These are phyloP conservation scores for Mechanitis messenoides DNA, from an alignment of 2,888 invertebrate species.

Conservation along the genomic window DNA sequence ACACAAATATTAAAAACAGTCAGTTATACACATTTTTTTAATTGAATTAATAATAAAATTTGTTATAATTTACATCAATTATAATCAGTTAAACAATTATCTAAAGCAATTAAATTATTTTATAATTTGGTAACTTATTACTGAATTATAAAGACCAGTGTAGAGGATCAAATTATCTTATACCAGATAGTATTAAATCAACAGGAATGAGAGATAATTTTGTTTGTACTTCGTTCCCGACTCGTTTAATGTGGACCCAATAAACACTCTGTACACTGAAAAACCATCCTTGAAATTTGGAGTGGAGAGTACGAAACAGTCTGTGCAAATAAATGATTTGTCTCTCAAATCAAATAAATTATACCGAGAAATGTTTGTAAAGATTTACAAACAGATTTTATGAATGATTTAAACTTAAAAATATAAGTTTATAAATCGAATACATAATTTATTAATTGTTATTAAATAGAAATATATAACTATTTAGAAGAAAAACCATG, in stretches of 20 bases:
- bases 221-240: conserved; percentile 43
- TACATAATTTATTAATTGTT: neutral
- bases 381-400: conserved; percentile 32
- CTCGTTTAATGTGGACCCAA: conserved; percentile 42
- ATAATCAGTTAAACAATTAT: no score
- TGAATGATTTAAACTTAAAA: neutral
- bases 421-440: neutral
- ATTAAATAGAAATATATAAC: neutral
- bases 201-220: conserved; percentile 41
- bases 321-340: conserved; percentile 24
- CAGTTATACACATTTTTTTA: no score
- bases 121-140: neutral
- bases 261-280: conserved; percentile 44
- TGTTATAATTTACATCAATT: no score
- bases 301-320: conserved; percentile 42
- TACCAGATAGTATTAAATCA: conserved; percentile 34
- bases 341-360: conserved; percentile 50
- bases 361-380: conserved; percentile 47
- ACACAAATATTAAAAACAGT: no score
- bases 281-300: conserved; percentile 38
- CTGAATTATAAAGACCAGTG: neutral
- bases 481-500: neutral
- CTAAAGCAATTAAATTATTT: neutral
- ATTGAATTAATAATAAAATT: no score
- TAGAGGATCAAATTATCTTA: conserved; percentile 26